These are phyloP conservation scores for Limenitis camilla DNA, from an alignment of 2,888 invertebrate species.

Conservation along the genomic window DNA sequence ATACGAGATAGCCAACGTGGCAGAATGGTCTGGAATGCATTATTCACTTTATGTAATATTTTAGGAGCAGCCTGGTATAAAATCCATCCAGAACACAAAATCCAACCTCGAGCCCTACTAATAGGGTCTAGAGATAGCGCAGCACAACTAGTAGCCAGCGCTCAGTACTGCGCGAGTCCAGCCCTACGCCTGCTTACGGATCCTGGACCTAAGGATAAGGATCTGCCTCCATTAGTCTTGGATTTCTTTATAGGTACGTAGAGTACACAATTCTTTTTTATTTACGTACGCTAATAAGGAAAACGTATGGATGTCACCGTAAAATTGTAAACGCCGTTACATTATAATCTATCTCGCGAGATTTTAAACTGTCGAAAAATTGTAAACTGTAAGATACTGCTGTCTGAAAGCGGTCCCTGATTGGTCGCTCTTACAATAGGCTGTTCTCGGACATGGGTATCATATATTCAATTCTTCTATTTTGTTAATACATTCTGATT, in stretches of 20 bases:
- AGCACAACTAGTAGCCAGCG: conserved; percentile 55
- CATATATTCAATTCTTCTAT: too few species aligned
- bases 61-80: conserved; percentile 65
- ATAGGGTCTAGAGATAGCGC: conserved; percentile 46
- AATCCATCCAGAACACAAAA: conserved; percentile 34
- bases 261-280: too few species aligned
- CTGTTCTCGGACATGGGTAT: too few species aligned
- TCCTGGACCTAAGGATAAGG: conserved; percentile 41
- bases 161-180: conserved; percentile 45
- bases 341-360: too few species aligned
- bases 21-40: background rate
- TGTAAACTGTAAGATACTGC: too few species aligned
- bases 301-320: too few species aligned
- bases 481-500: too few species aligned
- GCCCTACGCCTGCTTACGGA: conserved; percentile 45
- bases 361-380: too few species aligned
- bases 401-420: too few species aligned
- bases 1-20: background rate
- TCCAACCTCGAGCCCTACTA: conserved; percentile 42
- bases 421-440: too few species aligned
- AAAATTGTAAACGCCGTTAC: too few species aligned
- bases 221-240: conserved; percentile 41
- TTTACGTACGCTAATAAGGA: background rate
- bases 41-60: background rate
- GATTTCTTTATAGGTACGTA: conserved; percentile 52